Evolutionary conservation across 2,797 vertebrate species (phyloP).

Genomic region (Zenarchopterus dispar): DNA sequence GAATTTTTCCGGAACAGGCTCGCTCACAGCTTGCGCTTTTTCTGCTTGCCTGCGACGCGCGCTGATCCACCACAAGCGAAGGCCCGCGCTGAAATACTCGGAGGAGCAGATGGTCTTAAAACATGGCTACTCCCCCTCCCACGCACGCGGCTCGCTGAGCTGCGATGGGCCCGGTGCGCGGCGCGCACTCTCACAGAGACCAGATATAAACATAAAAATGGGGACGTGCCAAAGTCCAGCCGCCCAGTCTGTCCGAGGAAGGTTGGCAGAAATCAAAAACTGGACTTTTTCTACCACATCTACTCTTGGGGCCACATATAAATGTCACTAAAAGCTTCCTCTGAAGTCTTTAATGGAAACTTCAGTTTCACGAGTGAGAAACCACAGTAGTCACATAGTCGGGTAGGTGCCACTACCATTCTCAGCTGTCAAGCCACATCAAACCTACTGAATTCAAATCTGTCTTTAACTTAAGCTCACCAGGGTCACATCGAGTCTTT

Average conservation of each 20-base stretch:
- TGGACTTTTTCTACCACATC: conserved; percentile 18
- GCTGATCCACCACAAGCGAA: conserved; percentile 68
- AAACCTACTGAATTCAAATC: too few relatives aligned
- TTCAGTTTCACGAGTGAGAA: too few relatives aligned
- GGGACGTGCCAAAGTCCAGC: conserved; percentile 60
- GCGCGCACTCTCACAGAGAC: conserved; percentile 38
- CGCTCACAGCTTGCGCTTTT: conserved; percentile 80
- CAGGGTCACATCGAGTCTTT: conserved; percentile 1
- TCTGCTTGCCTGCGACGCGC: conserved; percentile 71
- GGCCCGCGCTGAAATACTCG: conserved; percentile 79
- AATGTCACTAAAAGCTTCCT: too few relatives aligned
- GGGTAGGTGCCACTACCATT: too few relatives aligned
- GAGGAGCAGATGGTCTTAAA: conserved; percentile 85
- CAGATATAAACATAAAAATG: conserved; percentile 58
- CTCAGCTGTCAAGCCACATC: too few relatives aligned
- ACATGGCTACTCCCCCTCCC: conserved; percentile 73
- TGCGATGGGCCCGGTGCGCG: conserved; percentile 43
- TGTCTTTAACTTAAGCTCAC: neutral
- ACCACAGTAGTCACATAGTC: too few relatives aligned
- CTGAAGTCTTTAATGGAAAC: too few relatives aligned
- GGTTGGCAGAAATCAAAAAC: conserved; percentile 38
- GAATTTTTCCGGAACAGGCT: conserved; percentile 78
- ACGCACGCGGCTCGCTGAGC: conserved; percentile 59
- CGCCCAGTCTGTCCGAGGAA: conserved; percentile 62
- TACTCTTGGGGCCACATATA: neutral